phyloP scores from a whole-genome alignment of 2,888 invertebrate species.

The Pollenia angustigena region DNA sequence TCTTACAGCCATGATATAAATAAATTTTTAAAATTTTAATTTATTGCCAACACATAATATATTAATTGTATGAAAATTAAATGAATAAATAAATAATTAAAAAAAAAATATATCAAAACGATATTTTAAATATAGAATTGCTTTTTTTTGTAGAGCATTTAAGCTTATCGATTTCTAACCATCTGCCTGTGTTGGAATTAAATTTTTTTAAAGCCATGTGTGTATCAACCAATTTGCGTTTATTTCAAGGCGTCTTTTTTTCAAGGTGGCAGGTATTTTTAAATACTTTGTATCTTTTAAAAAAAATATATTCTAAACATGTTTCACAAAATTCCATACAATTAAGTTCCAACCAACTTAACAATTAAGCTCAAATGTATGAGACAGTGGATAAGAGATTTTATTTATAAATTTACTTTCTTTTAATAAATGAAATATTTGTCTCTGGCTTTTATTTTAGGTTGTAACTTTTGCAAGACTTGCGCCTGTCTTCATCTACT shows the following conservation, averaged over 20 bases:
- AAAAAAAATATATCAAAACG: too few relatives aligned
- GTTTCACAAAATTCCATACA: slow-evolving; percentile 28
- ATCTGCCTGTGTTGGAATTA: neutral
- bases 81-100: too few relatives aligned
- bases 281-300: neutral
- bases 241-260: neutral
- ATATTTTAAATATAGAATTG: too few relatives aligned
- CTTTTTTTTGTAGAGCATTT: slow-evolving; percentile 12
- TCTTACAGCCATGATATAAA: too few relatives aligned
- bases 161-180: slow-evolving; percentile 26
- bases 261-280: neutral
- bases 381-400: neutral
- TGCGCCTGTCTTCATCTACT: neutral
- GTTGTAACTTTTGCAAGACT: neutral
- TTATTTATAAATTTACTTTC: neutral
- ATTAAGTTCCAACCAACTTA: slow-evolving; percentile 43
- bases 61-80: too few relatives aligned
- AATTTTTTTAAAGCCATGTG: neutral
- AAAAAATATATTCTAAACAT: slow-evolving; percentile 33
- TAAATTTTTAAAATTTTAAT: too few relatives aligned
- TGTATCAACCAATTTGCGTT: neutral
- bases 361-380: slow-evolving; percentile 37
- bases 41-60: too few relatives aligned
- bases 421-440: neutral
- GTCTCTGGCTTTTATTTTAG: slow-evolving; percentile 8